Percentiles rank a stretch among this genome's conserved stretches.
Conservation (phyloP, 1,140 invertebrate genomes). For the Pteromalus puparum region DNA sequence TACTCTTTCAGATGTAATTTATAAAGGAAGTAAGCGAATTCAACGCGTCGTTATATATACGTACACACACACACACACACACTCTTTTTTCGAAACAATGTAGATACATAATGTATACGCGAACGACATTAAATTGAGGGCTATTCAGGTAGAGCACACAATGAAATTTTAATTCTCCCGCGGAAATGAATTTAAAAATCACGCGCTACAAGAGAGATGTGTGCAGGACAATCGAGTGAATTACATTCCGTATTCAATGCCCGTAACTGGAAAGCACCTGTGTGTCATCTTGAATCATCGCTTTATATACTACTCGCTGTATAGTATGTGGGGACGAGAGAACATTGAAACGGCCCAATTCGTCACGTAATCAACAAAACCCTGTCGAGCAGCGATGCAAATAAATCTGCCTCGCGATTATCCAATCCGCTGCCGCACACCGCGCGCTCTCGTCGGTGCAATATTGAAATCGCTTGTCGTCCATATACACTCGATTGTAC, state of each 20-base stretch:
- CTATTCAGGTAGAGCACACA: background rate
- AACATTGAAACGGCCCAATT: constrained; percentile 19
- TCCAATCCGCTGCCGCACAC: background rate
- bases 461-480: background rate
- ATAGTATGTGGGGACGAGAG: no score
- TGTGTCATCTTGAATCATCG: constrained; percentile 5
- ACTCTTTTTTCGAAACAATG: background rate
- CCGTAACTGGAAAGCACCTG: background rate
- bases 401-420: background rate
- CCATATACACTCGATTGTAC: background rate
- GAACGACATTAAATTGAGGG: background rate
- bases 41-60: background rate
- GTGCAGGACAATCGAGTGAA: constrained; percentile 9
- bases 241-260: background rate
- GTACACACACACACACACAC: no score
- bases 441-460: background rate
- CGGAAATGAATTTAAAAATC: background rate
- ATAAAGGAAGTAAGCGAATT: background rate
- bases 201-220: no score
- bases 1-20: background rate
- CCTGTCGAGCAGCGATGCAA: background rate
- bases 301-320: no score
- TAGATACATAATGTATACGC: background rate
- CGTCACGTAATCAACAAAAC: background rate
- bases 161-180: background rate